These are phyloP conservation scores for Drosophila rufa DNA, from an alignment of 1,140 invertebrate species.

Conservation along the genomic window DNA sequence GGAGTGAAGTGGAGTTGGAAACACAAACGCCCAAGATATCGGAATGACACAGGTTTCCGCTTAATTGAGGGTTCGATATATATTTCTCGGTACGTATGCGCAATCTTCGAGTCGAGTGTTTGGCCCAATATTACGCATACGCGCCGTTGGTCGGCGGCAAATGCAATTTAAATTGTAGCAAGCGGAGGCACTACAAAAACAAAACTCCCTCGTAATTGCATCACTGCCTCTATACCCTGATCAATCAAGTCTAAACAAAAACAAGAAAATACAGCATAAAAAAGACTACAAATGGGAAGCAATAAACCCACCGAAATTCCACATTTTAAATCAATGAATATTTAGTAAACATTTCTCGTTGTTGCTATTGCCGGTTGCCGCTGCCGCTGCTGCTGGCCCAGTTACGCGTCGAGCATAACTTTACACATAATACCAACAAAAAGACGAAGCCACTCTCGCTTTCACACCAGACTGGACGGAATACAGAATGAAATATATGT, in stretches of 20 bases:
- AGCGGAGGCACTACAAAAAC: neutral
- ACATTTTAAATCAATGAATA: constrained; percentile 75
- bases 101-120: constrained; percentile 6
- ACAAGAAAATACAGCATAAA: neutral
- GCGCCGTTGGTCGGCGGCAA: constrained; percentile 23
- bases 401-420: constrained; percentile 58
- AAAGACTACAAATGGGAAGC: constrained; percentile 33
- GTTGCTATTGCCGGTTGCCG: constrained; percentile 4
- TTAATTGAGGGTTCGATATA: constrained; percentile 47
- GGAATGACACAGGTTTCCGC: constrained; percentile 45
- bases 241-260: constrained; percentile 57
- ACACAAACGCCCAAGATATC: constrained; percentile 22
- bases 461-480: constrained; percentile 67
- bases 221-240: constrained; percentile 26
- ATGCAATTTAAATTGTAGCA: constrained; percentile 27
- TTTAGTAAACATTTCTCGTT: constrained; percentile 69
- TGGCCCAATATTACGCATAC: constrained; percentile 56
- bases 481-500: constrained; percentile 65
- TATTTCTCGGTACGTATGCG: constrained; percentile 24
- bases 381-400: constrained; percentile 37
- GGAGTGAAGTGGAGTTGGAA: constrained; percentile 9
- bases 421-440: constrained; percentile 48
- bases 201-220: constrained; percentile 44
- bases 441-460: constrained; percentile 63
- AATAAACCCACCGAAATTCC: constrained; percentile 39